phyloP scores from a whole-genome alignment of 2,113 vertebrate species.

The Gambusia affinis region DNA sequence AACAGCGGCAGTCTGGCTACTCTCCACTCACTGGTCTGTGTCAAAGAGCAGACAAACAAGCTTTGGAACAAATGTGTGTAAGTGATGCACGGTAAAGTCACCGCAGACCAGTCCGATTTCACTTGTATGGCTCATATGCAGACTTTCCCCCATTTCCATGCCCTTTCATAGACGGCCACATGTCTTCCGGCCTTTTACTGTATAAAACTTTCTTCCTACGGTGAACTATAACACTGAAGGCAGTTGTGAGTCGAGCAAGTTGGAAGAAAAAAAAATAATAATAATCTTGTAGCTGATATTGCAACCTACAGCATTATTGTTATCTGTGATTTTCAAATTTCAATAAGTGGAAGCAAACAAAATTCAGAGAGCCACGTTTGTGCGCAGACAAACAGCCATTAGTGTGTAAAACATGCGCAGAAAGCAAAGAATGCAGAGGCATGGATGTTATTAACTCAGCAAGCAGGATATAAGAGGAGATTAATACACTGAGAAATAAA shows the following conservation, averaged over 20 bases:
- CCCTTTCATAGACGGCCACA: constrained; percentile 41
- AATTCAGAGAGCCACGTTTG: constrained; percentile 45
- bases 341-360: constrained; percentile 51
- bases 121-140: constrained; percentile 12
- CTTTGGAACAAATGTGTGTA: constrained; percentile 18
- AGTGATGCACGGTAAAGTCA: constrained; percentile 22
- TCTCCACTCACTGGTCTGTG: constrained; percentile 18
- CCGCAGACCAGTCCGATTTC: constrained; percentile 18
- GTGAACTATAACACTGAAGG: constrained; percentile 14
- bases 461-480: constrained; percentile 51
- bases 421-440: constrained; percentile 35
- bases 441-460: constrained; percentile 59
- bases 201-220: constrained; percentile 18
- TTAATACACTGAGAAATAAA: constrained; percentile 57
- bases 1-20: neutral
- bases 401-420: constrained; percentile 46
- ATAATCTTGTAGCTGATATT: constrained; percentile 54
- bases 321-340: constrained; percentile 50
- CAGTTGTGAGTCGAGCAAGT: constrained; percentile 7
- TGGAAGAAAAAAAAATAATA: constrained; percentile 37
- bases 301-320: constrained; percentile 36
- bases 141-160: constrained; percentile 10
- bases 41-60: constrained; percentile 14
- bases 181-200: constrained; percentile 19
- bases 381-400: constrained; percentile 53